Evolutionary conservation across 2,113 vertebrate species (phyloP).

Genomic region (Prionailurus bengalensis): DNA sequence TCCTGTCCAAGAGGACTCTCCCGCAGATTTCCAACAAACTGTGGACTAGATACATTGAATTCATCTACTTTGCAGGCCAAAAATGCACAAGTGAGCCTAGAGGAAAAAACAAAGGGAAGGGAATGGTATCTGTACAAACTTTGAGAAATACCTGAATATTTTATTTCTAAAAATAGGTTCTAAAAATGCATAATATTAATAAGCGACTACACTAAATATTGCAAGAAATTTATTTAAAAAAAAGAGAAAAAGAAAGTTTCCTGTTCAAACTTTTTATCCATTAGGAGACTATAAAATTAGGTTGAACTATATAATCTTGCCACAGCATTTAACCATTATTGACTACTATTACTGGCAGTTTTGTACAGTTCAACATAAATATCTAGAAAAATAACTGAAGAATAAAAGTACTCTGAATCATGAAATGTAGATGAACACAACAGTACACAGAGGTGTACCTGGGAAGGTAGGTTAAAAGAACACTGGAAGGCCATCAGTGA

Average conservation of each 20-base stretch:
- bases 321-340: neutral
- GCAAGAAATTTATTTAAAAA: neutral
- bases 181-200: conserved; percentile 38
- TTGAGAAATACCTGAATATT: neutral
- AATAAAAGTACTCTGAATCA: neutral
- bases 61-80: conserved; percentile 99
- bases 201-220: neutral
- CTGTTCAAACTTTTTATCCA: conserved; percentile 23
- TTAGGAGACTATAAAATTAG: conserved; percentile 36
- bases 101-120: neutral
- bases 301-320: neutral
- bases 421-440: neutral
- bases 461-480: neutral
- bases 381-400: neutral
- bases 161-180: neutral
- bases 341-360: neutral
- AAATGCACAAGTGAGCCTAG: conserved; percentile 95
- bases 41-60: conserved; percentile 97
- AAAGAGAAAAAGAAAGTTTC: neutral
- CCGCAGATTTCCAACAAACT: conserved; percentile 97
- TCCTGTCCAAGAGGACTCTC: conserved; percentile 94
- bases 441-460: neutral
- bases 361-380: neutral
- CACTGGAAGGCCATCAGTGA: neutral
- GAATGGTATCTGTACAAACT: neutral